Base-by-base conservation (phyloP, 2,113 vertebrate species). In the Calidris pygmaea region DNA sequence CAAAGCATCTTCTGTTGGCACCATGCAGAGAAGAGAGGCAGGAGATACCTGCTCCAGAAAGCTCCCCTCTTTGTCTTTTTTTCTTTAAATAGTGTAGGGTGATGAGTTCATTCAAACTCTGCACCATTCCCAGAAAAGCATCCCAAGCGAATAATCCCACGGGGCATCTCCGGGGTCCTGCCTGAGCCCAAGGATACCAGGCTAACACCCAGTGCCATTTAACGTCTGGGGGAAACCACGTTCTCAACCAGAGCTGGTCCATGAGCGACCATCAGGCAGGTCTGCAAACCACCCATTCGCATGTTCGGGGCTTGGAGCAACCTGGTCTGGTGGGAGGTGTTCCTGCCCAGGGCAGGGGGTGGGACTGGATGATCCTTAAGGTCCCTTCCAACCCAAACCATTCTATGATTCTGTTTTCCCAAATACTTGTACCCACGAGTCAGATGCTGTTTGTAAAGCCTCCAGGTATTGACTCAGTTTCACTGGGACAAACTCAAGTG, bases 141-240 rank as follows among this genome's bases (percentile, higher is more conserved):
- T 2, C 18, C 7, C 47, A 67, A 12, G 52, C 21, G 17, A 14
- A 82, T 0, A 0, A 71, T 26, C 43, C 39, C n/a, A 55, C 19
- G 9, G 59, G 0, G 2, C 21, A 65, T 21, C 41, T 77, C 58
- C 3, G 7, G 74, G 30, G 26, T 84, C 62, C 65, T 8, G 45
- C 37, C 48, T 29, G 48, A 30, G 18, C 56, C 16, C 34, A 82
- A 48, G 45, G 21, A 58, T 4, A 75, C 22, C 17, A 47, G 7
- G 12, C 21, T 52, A 78, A 80, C 34, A 75, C 56, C 24, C 76
- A 58, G 53, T 2, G 1, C 22, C 32, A 22, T 26, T 29, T 7
- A 41, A 86, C 29, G 30, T n/a, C 45, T 22, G 41, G 5, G 21
- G 8, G 12, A 26, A 67, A 67, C 27, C 37, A 6, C 3, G 30